Conservation (phyloP, 2,888 invertebrate genomes). For the Gastrophysa polygoni region DNA sequence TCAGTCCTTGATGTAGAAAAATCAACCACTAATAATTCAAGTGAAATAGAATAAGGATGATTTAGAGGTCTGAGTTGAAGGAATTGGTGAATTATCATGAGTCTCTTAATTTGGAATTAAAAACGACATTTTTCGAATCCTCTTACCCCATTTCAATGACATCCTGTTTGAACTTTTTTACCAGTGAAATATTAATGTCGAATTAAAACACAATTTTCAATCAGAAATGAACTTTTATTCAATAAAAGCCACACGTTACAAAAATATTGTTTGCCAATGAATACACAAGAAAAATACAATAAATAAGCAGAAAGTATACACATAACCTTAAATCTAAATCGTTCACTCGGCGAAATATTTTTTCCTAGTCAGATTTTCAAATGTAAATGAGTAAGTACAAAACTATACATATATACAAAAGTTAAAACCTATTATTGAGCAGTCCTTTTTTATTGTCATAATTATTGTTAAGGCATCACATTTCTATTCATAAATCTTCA, state of each 20-base stretch:
- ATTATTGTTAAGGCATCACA: conserved; percentile 32
- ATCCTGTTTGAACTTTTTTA: too few relatives aligned
- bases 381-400: conserved; percentile 29
- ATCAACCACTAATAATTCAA: too few relatives aligned
- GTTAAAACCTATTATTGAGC: conserved; percentile 29
- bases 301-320: conserved; percentile 3
- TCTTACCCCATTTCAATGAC: too few relatives aligned
- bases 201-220: background rate
- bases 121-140: too few relatives aligned
- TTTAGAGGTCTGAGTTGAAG: too few relatives aligned
- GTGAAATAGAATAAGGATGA: too few relatives aligned
- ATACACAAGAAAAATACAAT: conserved; percentile 11
- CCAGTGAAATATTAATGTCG: too few relatives aligned
- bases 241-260: conserved; percentile 15
- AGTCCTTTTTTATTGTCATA: conserved; percentile 29
- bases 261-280: conserved; percentile 8
- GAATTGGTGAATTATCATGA: too few relatives aligned
- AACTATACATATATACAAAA: conserved; percentile 29
- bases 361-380: background rate
- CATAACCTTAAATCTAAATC: background rate
- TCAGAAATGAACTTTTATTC: conserved; percentile 10
- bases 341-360: background rate
- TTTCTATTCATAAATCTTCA: conserved; percentile 29
- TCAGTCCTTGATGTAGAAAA: too few relatives aligned
- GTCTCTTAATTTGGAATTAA: too few relatives aligned